Evolutionary conservation across 1,140 invertebrate genomes (phyloP).

Genomic region (Plutomurus gul): DNA sequence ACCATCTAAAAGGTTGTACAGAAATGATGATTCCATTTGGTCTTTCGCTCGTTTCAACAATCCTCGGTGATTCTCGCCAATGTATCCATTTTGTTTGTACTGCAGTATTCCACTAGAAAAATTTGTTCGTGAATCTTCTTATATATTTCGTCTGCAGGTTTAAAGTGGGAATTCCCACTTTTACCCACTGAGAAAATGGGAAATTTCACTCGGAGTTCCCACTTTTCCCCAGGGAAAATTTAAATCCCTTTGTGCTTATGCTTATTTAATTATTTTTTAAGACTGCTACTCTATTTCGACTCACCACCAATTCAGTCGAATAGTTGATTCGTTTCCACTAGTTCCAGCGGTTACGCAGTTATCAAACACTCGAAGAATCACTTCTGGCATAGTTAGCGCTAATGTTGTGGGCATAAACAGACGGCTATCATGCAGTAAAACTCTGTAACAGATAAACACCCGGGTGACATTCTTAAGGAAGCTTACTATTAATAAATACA

Average conservation of each 20-base stretch:
- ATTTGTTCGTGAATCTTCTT: background rate
- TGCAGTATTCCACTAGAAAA: background rate
- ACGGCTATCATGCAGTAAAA: too few relatives aligned
- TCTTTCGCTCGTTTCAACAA: background rate
- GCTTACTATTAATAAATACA: too few relatives aligned
- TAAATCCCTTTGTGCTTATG: too few relatives aligned
- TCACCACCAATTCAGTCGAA: background rate
- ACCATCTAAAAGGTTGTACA: slow-evolving; percentile 23
- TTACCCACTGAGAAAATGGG: too few relatives aligned
- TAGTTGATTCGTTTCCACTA: background rate
- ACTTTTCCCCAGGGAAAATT: too few relatives aligned
- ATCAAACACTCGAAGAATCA: slow-evolving; percentile 5
- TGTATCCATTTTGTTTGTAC: background rate
- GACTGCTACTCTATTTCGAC: background rate
- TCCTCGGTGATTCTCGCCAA: background rate
- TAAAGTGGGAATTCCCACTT: too few relatives aligned
- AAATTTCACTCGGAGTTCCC: too few relatives aligned
- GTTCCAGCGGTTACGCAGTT: background rate
- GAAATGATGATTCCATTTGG: slow-evolving; percentile 33
- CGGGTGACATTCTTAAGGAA: too few relatives aligned
- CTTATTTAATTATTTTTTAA: too few relatives aligned
- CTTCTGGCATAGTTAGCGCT: slow-evolving; percentile 16
- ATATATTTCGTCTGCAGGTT: background rate
- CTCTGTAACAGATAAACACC: background rate
- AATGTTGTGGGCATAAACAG: slow-evolving; percentile 12